Conservation (phyloP, 1,140 invertebrate species). For the Chironomus striatipennis region DNA sequence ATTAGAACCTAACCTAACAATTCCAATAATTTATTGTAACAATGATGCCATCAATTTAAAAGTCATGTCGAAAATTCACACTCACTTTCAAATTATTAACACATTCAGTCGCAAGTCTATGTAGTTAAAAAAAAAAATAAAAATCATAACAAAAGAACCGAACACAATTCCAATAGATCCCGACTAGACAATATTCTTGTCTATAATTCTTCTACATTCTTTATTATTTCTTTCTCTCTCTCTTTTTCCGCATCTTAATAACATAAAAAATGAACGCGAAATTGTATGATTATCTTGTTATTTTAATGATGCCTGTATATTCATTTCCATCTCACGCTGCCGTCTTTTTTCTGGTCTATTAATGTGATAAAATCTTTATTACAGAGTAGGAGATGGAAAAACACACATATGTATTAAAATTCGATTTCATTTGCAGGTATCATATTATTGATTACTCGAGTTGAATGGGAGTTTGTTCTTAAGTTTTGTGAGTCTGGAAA, state of each 20-base stretch:
- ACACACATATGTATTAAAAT: background rate
- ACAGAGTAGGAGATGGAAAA: too few species aligned
- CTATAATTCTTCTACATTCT: background rate
- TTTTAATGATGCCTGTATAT: background rate
- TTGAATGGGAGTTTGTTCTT: too few species aligned
- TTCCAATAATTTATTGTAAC: too few species aligned
- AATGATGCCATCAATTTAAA: too few species aligned
- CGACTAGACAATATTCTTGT: background rate
- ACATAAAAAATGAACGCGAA: background rate
- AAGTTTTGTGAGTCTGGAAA: too few species aligned
- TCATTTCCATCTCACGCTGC: background rate
- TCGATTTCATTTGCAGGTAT: background rate
- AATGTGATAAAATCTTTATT: slow-evolving; percentile 2
- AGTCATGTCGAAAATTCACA: too few species aligned
- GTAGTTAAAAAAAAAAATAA: background rate
- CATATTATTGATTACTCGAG: too few species aligned
- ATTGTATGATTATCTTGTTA: slow-evolving; percentile 14
- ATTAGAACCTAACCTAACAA: too few species aligned
- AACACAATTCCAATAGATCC: background rate
- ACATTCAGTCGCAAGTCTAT: too few species aligned
- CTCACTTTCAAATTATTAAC: too few species aligned
- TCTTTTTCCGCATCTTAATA: background rate
- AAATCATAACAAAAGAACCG: background rate
- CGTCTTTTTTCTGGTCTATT: background rate
- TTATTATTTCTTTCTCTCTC: background rate